These are phyloP conservation scores for Mormyrus lacerda DNA, from an alignment of 2,113 vertebrate genomes.

Conservation along the genomic window DNA sequence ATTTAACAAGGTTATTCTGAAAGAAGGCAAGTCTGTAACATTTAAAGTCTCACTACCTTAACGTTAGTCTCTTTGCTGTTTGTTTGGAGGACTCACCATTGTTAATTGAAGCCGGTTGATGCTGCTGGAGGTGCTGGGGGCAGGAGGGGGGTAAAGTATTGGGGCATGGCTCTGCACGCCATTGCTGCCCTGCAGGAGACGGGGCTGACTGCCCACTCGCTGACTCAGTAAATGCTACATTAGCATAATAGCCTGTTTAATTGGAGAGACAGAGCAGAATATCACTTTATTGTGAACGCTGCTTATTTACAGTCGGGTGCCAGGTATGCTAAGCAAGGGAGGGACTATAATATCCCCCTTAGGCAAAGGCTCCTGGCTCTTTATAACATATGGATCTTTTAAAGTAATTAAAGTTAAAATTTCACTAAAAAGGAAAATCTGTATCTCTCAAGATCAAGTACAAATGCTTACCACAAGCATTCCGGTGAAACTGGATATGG, in stretches of 20 bases:
- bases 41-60: conserved; percentile 35
- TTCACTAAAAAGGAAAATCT: background rate
- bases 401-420: conserved; percentile 2
- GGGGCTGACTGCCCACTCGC: conserved; percentile 55
- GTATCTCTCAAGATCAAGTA: background rate
- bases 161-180: conserved; percentile 35
- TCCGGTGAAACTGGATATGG: background rate
- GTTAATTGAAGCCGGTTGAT: conserved; percentile 41
- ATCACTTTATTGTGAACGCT: conserved; percentile 46
- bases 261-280: conserved; percentile 53
- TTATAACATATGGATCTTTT: conserved; percentile 46
- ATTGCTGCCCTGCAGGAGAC: conserved; percentile 33
- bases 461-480: background rate
- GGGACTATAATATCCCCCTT: conserved; percentile 43
- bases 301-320: conserved; percentile 50
- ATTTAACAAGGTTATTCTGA: conserved; percentile 14
- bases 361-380: conserved; percentile 18
- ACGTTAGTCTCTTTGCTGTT: conserved; percentile 37
- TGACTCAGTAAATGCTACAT: conserved; percentile 72
- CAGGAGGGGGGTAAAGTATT: conserved; percentile 33
- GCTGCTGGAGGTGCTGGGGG: background rate
- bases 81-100: conserved; percentile 36
- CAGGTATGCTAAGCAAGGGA: conserved; percentile 51
- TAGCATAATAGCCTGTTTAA: conserved; percentile 70
- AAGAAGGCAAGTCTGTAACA: conserved; percentile 28